Evolutionary conservation across 2,113 vertebrate genomes (phyloP).

Genomic region (Tilapia sparmanii): DNA sequence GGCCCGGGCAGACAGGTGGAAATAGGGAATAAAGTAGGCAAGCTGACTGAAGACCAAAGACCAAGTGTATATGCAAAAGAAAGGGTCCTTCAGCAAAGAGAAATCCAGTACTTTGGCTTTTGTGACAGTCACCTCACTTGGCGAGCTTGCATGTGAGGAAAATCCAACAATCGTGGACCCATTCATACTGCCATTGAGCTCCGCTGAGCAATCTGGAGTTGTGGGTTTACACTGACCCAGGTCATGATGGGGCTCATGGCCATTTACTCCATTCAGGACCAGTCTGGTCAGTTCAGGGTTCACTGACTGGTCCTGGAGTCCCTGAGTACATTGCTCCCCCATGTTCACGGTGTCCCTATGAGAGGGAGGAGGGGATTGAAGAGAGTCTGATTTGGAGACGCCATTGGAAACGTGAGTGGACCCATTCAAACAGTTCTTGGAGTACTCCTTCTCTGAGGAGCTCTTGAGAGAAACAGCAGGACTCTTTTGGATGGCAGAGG

Average conservation of each 20-base stretch:
- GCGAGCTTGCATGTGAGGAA: constrained; percentile 14
- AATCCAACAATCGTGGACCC: constrained; percentile 40
- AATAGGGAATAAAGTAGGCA: constrained; percentile 87
- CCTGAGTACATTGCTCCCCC: constrained; percentile 8
- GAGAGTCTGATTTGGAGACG: constrained; percentile 53
- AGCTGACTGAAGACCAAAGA: constrained; percentile 88
- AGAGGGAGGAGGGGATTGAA: constrained; percentile 22
- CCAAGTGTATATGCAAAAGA: constrained; percentile 90
- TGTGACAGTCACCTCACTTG: neutral
- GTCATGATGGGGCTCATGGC: constrained; percentile 19
- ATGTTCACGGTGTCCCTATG: constrained; percentile 27
- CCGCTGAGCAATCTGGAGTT: constrained; percentile 20
- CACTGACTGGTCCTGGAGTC: constrained; percentile 10
- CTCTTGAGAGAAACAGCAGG: constrained; percentile 44
- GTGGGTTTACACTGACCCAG: constrained; percentile 28
- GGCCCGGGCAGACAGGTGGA: constrained; percentile 87
- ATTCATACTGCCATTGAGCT: constrained; percentile 57
- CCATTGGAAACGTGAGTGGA: constrained; percentile 63
- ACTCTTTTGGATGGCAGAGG: constrained; percentile 49
- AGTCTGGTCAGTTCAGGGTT: constrained; percentile 35
- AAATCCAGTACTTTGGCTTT: constrained; percentile 73
- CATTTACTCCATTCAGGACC: constrained; percentile 30
- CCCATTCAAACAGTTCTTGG: constrained; percentile 56
- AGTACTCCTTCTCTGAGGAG: constrained; percentile 57
- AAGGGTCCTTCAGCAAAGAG: constrained; percentile 81